phyloP scores from a whole-genome alignment of 2,797 vertebrate genomes.

The Mastacembelus armatus region DNA sequence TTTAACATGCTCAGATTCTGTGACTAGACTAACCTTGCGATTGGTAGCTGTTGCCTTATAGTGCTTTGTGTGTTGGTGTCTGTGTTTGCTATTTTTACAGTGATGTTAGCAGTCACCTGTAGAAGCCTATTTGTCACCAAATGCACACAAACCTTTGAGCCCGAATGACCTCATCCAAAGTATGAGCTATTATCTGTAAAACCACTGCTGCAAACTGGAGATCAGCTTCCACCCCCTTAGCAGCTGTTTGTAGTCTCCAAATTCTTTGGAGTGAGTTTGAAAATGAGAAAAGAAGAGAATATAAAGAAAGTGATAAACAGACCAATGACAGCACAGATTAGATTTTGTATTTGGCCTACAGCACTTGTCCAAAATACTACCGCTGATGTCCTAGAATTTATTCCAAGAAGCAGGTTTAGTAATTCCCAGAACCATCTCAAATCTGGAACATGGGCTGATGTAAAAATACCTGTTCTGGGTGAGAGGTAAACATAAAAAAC shows the following conservation, averaged over 20 bases:
- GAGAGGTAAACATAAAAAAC: neutral
- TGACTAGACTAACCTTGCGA: too few species aligned
- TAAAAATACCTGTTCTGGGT: slow-evolving; percentile 15
- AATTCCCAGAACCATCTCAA: slow-evolving; percentile 6
- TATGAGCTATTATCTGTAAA: neutral
- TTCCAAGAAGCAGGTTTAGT: slow-evolving; percentile 19
- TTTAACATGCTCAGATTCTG: too few species aligned
- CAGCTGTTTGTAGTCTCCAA: neutral
- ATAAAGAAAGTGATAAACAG: neutral
- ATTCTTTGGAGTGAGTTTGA: neutral
- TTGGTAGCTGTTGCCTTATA: neutral
- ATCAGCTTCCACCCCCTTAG: neutral
- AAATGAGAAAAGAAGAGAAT: neutral
- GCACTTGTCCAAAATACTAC: slow-evolving; percentile 19
- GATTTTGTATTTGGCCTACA: slow-evolving; percentile 1
- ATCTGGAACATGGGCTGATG: slow-evolving; percentile 16
- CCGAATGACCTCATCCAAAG: neutral
- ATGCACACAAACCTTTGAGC: neutral
- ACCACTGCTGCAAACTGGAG: neutral
- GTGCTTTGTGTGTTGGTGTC: neutral
- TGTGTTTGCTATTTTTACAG: neutral
- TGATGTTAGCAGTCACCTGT: neutral
- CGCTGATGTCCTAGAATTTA: slow-evolving; percentile 25
- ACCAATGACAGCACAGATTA: slow-evolving; percentile 1
- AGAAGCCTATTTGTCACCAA: neutral